Evolutionary conservation across 2,113 vertebrate genomes (phyloP), one percentile per base, ranked within the genome.

Genomic region (Callaeas wilsoni): DNA sequence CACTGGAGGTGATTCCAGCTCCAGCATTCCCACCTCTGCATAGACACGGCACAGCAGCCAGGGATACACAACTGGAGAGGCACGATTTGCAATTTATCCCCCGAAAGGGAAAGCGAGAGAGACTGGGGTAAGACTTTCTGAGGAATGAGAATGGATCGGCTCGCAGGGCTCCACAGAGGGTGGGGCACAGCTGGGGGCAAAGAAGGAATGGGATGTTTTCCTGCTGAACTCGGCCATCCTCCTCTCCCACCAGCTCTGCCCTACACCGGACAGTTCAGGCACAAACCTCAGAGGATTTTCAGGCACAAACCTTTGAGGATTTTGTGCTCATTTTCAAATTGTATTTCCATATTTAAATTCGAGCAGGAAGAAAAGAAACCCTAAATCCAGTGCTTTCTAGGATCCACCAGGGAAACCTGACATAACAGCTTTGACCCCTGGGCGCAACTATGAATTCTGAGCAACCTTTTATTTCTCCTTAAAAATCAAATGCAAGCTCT

Each of bases 381-480:
- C 30, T n/a, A 77, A 88, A 90, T 74, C 21, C 60, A 52, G 22
- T 12, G 26, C 44, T 94, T 76, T 37, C 27, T 41, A 29, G 47
- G 62, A 78, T 35, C 35, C 62, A 35, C 10, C 5, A 2, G 19
- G 69, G 52, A 89, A 88, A 39, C 13, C 30, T 39, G 84, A 20
- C 27, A 56, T 8, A 35, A 42, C 8, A 35, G 39, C 74, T 95
- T 26, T 59, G 90, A 87, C 62, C 35, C 55, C 42, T 26, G 62
- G 67, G n/a, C 62, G 55, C 47, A 49, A 2, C 71, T n/a, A 3
- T 41, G 75, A 76, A 69, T 85, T 60, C 76, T 9, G 14, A 84
- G 47, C 64, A 91, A 78, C 32, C 46, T 93, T 91, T 93, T 59
- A 85, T 37, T 87, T 83, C 90, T 93, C 73, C 81, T 93, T 84